Evolutionary conservation across 2,888 invertebrate genomes (phyloP).

Genomic region (Zeuzera pyrina): DNA sequence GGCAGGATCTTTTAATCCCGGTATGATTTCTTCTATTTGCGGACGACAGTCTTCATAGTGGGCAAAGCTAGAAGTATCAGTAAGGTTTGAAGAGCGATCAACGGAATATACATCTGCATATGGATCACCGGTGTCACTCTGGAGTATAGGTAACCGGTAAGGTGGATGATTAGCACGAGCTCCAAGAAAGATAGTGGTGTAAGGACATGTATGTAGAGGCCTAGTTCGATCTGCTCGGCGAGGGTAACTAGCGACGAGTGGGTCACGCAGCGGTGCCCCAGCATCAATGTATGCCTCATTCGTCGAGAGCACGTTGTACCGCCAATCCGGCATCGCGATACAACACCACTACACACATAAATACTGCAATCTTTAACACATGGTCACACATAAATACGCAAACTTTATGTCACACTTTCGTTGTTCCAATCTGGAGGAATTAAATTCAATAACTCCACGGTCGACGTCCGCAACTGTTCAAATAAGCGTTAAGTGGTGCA

Average conservation of each 20-base stretch:
- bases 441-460: slow-evolving; percentile 28
- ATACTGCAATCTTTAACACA: slow-evolving; percentile 27
- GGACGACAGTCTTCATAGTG: slow-evolving; percentile 61
- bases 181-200: slow-evolving; percentile 60
- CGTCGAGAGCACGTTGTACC: slow-evolving; percentile 69
- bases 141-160: slow-evolving; percentile 41
- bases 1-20: slow-evolving; percentile 30
- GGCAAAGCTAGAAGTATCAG: slow-evolving; percentile 66
- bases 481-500: slow-evolving; percentile 29
- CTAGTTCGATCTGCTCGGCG: slow-evolving; percentile 67
- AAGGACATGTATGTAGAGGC: slow-evolving; percentile 60
- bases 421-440: slow-evolving; percentile 28
- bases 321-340: slow-evolving; percentile 68
- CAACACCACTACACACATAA: slow-evolving; percentile 48
- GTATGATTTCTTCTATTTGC: slow-evolving; percentile 37
- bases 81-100: slow-evolving; percentile 61
- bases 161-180: slow-evolving; percentile 41
- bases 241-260: slow-evolving; percentile 64
- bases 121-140: slow-evolving; percentile 53
- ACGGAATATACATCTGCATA: slow-evolving; percentile 61
- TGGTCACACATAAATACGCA: slow-evolving; percentile 17
- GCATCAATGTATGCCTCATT: slow-evolving; percentile 64
- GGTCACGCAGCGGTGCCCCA: slow-evolving; percentile 43
- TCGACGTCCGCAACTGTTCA: slow-evolving; percentile 44
- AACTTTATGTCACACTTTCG: slow-evolving; percentile 32